Base-by-base conservation (phyloP, 1,140 invertebrate genomes). In the Drosophila kepulauana region DNA sequence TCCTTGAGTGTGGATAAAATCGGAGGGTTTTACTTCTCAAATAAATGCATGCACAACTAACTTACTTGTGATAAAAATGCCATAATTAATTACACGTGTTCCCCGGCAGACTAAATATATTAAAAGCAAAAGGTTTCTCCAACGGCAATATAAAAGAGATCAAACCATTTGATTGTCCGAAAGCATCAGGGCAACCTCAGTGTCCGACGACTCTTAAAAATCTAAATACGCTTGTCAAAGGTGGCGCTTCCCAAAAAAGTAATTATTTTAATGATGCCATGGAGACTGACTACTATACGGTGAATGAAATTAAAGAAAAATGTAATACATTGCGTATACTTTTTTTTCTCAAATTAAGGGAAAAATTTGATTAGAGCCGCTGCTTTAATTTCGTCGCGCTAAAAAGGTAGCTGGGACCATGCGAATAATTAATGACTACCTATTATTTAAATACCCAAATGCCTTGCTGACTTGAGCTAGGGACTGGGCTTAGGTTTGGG, bases 221-320 rank as follows among this genome's bases (percentile, higher is more conserved):
- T 51, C 11, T 49, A 58, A 13, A 58, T 57, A n/a, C 10, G 3
- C 38, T 49, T 15, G 15, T 25, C 38, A 66, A 64, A 72, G 65
- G 56, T 20, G 35, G 16, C 33, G 16, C 33, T n/a, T 25, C 8
- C 15, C 4, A 43, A 73, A 81, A 81, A 82, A 73, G 67, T 77
- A 86, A 87, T 86, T 86, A 82, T 79, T 87, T 82, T 77, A 79
- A 86, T 87, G 72, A 68, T 75, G 69, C 82, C 62, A 77, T 74
- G 51, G 82, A 66, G 78, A 43, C n/a, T 43, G 35, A 38, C 35
- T 33, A 85, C 65, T 51, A 7, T 20, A 35, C n/a, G 7, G 16
- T 8, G 51, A 25, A 33, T 48, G 57, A 73, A 87, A 79, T 67
- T 79, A 61, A 75, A 65, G 61, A 71, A 82, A 77, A 75, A 75